Base-by-base conservation (phyloP, 2,888 invertebrate species). In the Priocnemis perturbator region DNA sequence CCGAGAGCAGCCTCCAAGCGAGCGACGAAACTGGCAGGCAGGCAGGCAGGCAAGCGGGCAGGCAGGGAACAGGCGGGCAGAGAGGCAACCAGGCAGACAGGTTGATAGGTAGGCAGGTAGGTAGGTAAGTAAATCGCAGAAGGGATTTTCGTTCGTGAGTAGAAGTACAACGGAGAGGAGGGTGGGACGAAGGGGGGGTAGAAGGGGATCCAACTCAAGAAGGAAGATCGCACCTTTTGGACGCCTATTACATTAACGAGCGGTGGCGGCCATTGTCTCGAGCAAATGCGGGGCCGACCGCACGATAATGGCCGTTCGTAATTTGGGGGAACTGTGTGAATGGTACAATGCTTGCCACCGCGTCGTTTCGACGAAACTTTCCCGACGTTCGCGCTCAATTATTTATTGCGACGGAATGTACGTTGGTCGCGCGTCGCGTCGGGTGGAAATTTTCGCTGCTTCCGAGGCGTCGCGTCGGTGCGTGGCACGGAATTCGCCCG, bases 191-290 rank as follows among this genome's bases (percentile, higher is more conserved):
- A 21, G 50, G 69, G 53, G 57, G 66, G 69, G 65, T 67, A 64
- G 69, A 48, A 60, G 66, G 69, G 65, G 69, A 64, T 69, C 69
- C 67, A 60, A 68, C 64, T 60, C 50, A 55, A 50, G 63, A 70
- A 73, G 71, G 75, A 80, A 79, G 82, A 82, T 82, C 84, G 77
- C 78, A 81, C 81, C 85, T 83, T 83, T 85, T 67, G 76, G 81
- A 83, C 81, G 86, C 83, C 86, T 86, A 85, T 86, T 87, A 87
- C 86, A 86, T 87, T 88, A 88, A 88, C 88, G 85, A 87, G 87
- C 83, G 79, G 78, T 79, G 81, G 82, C 84, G 77, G 84, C 87
- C 87, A 88, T 88, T 88, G 86, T 87, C 84, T 83, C 86, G 70
- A 55, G 82, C 80, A 83, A 87, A 87, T 83, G 84, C 76, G 75